Base-by-base conservation (phyloP, 2,113 vertebrate genomes). In the Rhodinocichla rosea region DNA sequence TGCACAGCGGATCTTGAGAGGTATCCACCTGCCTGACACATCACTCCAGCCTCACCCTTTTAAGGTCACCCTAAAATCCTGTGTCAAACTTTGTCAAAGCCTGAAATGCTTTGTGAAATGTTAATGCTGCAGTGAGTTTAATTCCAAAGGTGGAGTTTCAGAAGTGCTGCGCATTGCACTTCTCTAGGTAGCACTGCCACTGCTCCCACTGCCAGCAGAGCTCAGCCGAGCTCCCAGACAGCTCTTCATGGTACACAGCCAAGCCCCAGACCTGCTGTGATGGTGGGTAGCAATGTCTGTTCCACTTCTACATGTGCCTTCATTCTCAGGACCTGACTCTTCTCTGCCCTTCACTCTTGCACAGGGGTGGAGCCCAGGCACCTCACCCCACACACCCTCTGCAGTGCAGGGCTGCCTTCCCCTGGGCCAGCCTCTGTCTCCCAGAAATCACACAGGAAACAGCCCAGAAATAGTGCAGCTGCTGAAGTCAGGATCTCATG, bases 351-450 rank as follows among this genome's bases (percentile, higher is more conserved):
- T n/a, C 1, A 0, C 14, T 33, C 49, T 30, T 1, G 3, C 1
- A 1, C 13, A 1, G 2, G 45, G 57, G 12, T 21, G 67, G 39
- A 74, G 7, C 65, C 44, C 1, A 1, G 18, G 28, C 35, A 15
- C 9, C 45, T 18, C 63, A 32, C 8, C 2, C 3, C 23, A 2
- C 19, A 7, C 0, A 0, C 7, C 13, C 27, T 2, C 2, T 9
- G 67, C 63, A 69, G 15, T 1, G 10, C 0, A 0, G 17, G 24
- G 40, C 83, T 92, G 73, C 53, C 65, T 60, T 45, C 18, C 27
- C 2, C 63, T 0, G 10, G 10, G 26, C 42, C 2, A 2, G 65
- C 56, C 68, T 82, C 77, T 45, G 59, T 52, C 77, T 84, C 33
- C 47, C 5, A 39, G 74, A 27, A 45, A 20, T 55, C 69, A 33